Conservation (phyloP, 2,797 vertebrate genomes). For the Rhodeus uyekii region DNA sequence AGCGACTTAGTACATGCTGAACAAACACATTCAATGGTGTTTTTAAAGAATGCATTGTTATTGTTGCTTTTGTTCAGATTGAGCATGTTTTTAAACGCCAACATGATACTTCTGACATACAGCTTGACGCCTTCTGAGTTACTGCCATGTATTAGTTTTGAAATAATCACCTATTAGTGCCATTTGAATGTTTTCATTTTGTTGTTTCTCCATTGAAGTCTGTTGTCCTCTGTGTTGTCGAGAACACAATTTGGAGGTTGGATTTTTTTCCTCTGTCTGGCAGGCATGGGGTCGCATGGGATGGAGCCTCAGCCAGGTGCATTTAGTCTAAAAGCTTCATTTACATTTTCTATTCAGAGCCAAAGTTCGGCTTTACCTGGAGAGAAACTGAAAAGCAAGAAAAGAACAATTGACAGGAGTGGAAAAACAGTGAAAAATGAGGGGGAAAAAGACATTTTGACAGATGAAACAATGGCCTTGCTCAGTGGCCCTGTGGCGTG, state of each 20-base stretch:
- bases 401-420: slow-evolving; percentile 6
- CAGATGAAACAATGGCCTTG: slow-evolving; percentile 19
- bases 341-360: slow-evolving; percentile 52
- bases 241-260: not conserved
- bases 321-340: slow-evolving; percentile 53
- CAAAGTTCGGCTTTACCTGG: slow-evolving; percentile 37
- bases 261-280: slow-evolving; percentile 15
- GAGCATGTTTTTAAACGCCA: slow-evolving; percentile 19
- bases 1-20: not conserved
- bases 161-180: slow-evolving; percentile 22
- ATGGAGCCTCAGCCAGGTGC: slow-evolving; percentile 34
- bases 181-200: slow-evolving; percentile 17
- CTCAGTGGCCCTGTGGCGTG: not conserved
- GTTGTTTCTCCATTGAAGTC: slow-evolving; percentile 30
- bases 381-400: not conserved
- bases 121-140: not conserved
- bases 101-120: slow-evolving; percentile 8
- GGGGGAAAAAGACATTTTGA: not conserved
- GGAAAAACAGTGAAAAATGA: slow-evolving; percentile 4
- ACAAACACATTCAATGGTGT: not conserved
- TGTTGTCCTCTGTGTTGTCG: not conserved
- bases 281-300: slow-evolving; percentile 29
- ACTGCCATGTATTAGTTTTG: not conserved
- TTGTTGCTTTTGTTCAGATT: not conserved
- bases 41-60: not conserved